phyloP scores from a whole-genome alignment of 2,113 vertebrate species.

The Bubo scandiacus region DNA sequence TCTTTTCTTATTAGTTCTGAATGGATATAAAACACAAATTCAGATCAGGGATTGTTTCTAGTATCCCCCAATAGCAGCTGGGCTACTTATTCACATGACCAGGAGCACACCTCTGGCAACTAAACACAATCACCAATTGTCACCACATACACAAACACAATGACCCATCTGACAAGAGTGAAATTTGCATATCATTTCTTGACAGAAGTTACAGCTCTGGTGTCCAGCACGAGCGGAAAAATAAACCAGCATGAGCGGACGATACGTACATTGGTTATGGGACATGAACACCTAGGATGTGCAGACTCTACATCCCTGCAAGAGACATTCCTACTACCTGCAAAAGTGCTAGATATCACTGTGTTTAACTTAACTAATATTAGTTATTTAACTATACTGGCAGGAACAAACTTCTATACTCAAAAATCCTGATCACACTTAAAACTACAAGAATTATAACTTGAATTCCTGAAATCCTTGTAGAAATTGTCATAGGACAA shows the following conservation, averaged over 20 bases:
- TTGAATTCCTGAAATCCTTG: not conserved
- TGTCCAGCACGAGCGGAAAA: not conserved
- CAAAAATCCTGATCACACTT: not conserved
- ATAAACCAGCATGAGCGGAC: not conserved
- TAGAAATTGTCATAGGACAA: not conserved
- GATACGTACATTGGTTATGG: not conserved
- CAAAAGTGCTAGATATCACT: not conserved
- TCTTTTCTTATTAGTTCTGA: not conserved
- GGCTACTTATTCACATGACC: not conserved
- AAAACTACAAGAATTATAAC: not conserved
- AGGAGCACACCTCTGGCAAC: not conserved
- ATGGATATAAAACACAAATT: not conserved
- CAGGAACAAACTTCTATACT: not conserved
- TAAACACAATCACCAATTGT: not conserved
- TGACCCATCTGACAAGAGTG: not conserved
- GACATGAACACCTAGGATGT: too few relatives aligned
- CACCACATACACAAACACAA: not conserved
- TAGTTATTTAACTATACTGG: not conserved
- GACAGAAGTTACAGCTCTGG: not conserved
- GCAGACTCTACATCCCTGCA: not conserved
- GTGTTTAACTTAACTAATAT: not conserved
- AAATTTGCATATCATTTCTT: not conserved
- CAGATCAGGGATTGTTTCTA: not conserved
- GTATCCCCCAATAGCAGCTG: not conserved
- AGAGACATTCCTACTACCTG: not conserved